phyloP scores from a whole-genome alignment of 2,888 invertebrate species.

The Entomobrya multifasciata region DNA sequence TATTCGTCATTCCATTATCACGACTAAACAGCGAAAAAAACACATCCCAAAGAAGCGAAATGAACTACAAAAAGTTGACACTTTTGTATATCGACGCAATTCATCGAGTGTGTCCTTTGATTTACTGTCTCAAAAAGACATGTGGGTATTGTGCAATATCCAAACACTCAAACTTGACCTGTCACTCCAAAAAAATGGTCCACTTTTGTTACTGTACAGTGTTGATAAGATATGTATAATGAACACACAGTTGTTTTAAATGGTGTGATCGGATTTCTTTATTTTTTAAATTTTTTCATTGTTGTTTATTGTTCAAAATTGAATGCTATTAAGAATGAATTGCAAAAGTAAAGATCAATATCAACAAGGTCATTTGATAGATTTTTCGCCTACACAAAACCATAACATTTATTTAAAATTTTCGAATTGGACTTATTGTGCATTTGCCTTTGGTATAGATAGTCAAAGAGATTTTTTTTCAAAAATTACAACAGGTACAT shows the following conservation, averaged over 20 bases:
- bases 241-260: too few relatives aligned
- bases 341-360: slow-evolving; percentile 44
- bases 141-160: slow-evolving; percentile 6
- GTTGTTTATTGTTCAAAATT: too few relatives aligned
- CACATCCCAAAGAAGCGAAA: too few relatives aligned
- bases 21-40: slow-evolving; percentile 13
- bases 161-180: slow-evolving; percentile 13
- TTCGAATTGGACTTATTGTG: slow-evolving; percentile 24
- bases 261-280: too few relatives aligned
- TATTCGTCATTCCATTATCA: slow-evolving; percentile 28
- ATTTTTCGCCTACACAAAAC: slow-evolving; percentile 27
- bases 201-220: slow-evolving; percentile 12
- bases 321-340: too few relatives aligned
- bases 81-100: slow-evolving; percentile 15
- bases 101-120: slow-evolving; percentile 36
- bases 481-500: too few relatives aligned
- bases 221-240: too few relatives aligned
- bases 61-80: slow-evolving; percentile 35
- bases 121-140: slow-evolving; percentile 30
- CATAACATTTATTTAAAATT: slow-evolving; percentile 20
- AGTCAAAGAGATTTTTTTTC: too few relatives aligned
- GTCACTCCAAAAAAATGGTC: slow-evolving; percentile 28
- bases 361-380: slow-evolving; percentile 59
- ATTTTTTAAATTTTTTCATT: too few relatives aligned
- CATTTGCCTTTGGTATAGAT: too few relatives aligned